These are phyloP conservation scores for Caenorhabditis virilis DNA, from an alignment of 2,888 invertebrate genomes.

Conservation along the genomic window DNA sequence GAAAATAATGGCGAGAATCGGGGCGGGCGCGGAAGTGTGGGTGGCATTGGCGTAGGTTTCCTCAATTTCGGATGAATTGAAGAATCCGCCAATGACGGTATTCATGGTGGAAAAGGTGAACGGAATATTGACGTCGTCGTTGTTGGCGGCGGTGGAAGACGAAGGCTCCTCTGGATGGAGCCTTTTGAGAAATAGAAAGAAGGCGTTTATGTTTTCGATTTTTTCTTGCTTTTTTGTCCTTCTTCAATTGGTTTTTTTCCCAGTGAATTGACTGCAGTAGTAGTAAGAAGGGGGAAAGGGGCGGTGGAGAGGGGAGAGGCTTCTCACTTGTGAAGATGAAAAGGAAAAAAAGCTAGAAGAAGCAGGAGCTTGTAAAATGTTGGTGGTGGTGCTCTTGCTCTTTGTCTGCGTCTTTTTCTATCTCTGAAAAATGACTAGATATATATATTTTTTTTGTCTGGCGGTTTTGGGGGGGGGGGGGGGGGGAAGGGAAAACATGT, in stretches of 20 bases:
- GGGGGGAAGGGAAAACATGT: neutral
- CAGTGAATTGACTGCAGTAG: too few relatives aligned
- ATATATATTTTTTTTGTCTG: neutral
- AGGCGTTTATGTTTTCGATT: too few relatives aligned
- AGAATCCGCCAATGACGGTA: neutral
- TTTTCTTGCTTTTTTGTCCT: too few relatives aligned
- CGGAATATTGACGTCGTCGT: neutral
- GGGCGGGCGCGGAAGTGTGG: constrained; percentile 40
- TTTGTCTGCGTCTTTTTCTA: too few relatives aligned
- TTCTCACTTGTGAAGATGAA: neutral
- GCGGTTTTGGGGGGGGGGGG: neutral
- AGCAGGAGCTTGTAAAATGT: neutral
- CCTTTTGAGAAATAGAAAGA: too few relatives aligned
- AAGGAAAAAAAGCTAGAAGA: neutral
- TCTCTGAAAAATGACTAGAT: neutral
- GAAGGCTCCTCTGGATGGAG: too few relatives aligned
- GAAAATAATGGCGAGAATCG: constrained; percentile 37
- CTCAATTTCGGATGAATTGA: constrained; percentile 4
- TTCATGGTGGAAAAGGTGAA: neutral
- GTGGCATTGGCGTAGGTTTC: constrained; percentile 6
- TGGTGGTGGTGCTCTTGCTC: too few relatives aligned
- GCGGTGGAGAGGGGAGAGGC: neutral
- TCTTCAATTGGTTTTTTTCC: too few relatives aligned
- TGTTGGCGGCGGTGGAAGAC: neutral
- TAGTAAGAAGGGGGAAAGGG: neutral